Conservation (phyloP, 2,888 invertebrate genomes). For the Chymomyza fuscimana region DNA sequence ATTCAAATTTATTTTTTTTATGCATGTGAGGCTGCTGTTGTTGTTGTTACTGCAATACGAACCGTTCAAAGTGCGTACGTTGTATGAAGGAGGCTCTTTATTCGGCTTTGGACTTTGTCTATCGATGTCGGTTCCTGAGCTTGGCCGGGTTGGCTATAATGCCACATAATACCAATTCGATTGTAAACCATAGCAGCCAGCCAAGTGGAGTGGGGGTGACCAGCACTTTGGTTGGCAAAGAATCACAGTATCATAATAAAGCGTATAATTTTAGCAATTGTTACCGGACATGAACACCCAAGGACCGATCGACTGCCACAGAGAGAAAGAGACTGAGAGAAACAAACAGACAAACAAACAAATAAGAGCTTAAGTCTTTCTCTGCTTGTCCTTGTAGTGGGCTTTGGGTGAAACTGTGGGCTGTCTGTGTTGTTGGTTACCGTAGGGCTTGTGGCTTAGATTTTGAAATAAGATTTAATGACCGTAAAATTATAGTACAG, state of each 20-base stretch:
- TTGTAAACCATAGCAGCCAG: conserved; percentile 57
- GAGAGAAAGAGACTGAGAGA: conserved; percentile 21
- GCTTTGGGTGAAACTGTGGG: background rate
- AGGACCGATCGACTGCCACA: conserved; percentile 4
- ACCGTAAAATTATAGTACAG: conserved; percentile 71
- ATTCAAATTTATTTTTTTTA: background rate
- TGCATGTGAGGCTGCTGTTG: background rate
- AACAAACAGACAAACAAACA: conserved; percentile 20
- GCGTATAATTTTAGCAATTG: conserved; percentile 62
- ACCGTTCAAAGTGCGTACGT: background rate
- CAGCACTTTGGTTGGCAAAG: conserved; percentile 48
- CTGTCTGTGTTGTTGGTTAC: background rate
- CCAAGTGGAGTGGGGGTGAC: conserved; percentile 14
- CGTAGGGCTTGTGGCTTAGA: conserved; percentile 47
- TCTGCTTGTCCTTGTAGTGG: background rate
- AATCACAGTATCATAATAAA: conserved; percentile 67
- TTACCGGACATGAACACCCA: conserved; percentile 39
- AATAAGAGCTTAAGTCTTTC: conserved; percentile 8
- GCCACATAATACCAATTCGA: conserved; percentile 74
- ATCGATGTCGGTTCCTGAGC: background rate
- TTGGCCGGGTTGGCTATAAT: conserved; percentile 59
- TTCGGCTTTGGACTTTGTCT: background rate
- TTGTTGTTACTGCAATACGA: conserved; percentile 12
- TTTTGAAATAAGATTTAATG: conserved; percentile 73
- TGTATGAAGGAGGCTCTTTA: background rate